Evolutionary conservation across 2,113 vertebrate genomes (phyloP), one percentile per base, ranked within the genome.

Genomic region (Pseudorasbora parva): DNA sequence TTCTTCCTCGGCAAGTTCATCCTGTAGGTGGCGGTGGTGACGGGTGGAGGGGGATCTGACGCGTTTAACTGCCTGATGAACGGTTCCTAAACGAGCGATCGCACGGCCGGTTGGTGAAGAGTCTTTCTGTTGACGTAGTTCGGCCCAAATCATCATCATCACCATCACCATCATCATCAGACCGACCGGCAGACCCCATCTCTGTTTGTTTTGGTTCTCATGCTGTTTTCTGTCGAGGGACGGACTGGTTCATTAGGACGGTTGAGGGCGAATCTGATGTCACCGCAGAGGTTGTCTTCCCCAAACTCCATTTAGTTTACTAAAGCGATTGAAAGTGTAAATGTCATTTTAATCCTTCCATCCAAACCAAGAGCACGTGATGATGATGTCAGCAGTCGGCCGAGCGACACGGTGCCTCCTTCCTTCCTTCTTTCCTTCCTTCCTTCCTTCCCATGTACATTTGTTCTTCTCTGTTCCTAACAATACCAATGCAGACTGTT

Each of bases 1-100:
- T 99, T 99, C 97, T 99, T 99, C 97, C 95, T 98, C 93, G 98
- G 97, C 93, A 99, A 99, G 93, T 99, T 99, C 94, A 97, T 98
- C 95, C 97, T 99, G 97, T 99, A 99, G 96, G 7, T 0, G 49
- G 17, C 0, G 49, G 17, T 6, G 49, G 51, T 0, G 45, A 11
- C 45, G 45, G 45, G 11, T 11, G 45, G 45, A 47, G 45, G 10
- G 43, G 45, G 45, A 12, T 47, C 45, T 47, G 45, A 47, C 3
- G 45, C 45, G 45, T 12, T 47, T 47, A 11, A 47, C 45, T 12
- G 45, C 19, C 17, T 19, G 51, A 54, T 17, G 51, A 54, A 54
- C 17, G 51, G 17, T 54, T 54, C 19, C 17, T 19, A 21, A 19
- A 54, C 17, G 51, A 21, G 51, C 51, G 51, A 21, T 2, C 51